Base-by-base conservation (phyloP, 2,113 vertebrate species). In the Dipodomys spectabilis region DNA sequence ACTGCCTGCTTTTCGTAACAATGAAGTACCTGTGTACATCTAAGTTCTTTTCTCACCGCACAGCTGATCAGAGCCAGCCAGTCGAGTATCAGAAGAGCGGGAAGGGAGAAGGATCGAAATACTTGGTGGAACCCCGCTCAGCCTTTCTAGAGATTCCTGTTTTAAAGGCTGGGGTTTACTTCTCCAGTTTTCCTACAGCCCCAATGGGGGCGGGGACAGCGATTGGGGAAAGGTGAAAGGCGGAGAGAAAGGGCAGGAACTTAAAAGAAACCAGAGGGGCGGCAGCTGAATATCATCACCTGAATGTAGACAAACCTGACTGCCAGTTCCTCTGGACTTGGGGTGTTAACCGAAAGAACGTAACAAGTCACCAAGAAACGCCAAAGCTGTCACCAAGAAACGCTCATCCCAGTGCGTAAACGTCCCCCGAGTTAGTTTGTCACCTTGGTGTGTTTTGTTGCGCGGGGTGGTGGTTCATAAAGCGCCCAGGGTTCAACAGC, bases 21-120 rank as follows among this genome's bases (percentile, higher is more conserved):
- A 81, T 44, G 62, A 84, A 96, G 84, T 80, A 82, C 77, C 75
- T 94, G 75, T 88, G 44, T 32, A 90, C 39, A 88, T 92, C n/a
- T 86, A 93, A 89, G 44, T 85, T 78, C 75, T 83, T 68, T 85
- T 78, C 75, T 83, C 73, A 87, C 1, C 5, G 80, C 57, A 71
- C 73, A 85, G 83, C n/a, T 64, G 49, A 86, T 28, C 88, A 88
- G 88, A 94, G 79, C 71, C 25, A 67, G 78, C 27, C 64, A 77
- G 82, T 90, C 60, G 39, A 90, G 71, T 90, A 92, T 94, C 39
- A 64, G 72, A 84, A 88, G 72, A 92, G 77, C 27, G 25, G 44
- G 85, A 92, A 93, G 77, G 74, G 60, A 90, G 57, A 35, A 18
- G 8, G 75, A 95, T 57, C 57, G 84, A 75, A 79, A 35, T n/a